Base-by-base conservation (phyloP, 2,797 vertebrate species). In the Sebastes steindachneri region DNA sequence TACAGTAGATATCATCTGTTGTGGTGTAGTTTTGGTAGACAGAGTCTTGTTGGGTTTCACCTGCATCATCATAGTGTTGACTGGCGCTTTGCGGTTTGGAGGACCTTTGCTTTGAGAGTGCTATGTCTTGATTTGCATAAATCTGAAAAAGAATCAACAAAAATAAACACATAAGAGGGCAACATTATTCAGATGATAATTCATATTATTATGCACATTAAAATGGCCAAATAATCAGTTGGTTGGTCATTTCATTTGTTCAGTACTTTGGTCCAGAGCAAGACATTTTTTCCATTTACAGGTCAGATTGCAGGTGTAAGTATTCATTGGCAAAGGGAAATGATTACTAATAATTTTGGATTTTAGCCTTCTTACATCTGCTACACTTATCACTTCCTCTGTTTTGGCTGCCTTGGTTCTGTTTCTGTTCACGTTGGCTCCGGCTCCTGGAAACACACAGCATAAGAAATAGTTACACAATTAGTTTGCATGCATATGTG, bases 101-200 rank as follows among this genome's bases (percentile, higher is more conserved):
- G 8, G 9, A 21, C 28, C 2, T 0, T 9, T 5, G 4, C 60
- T 14, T 28, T 35, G 45, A 12, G 3, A 0, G 0, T 0, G 1
- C n/a, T 5, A 35, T 9, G 1, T 41, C 71, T 5, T 57, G 19
- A 67, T 75, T 87, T 67, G 4, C 21, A 73, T 80, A 75, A 9
- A 79, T n/a, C 89, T 89, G 19, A 60, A 82, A 66, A 28, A 59
- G 54, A 75, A 29, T 9, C 3, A 73, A 64, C 5, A 64, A 29
- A 72, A 12, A 21, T 1, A 4, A 19, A 57, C 19, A 66, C 14
- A 54, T 26, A 4, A 60, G 7, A 72, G 54, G 12, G 15, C 0
- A 3, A 5, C 3, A 1, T 54, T 17, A 21, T 7, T 59, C 2
- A 67, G 25, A 65, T 5, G 3, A 55, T 3, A 62, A 63, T 15